Evolutionary conservation across 2,888 invertebrate genomes (phyloP), one percentile per base, ranked within the genome.

Genomic region (Lochmaea capreae): DNA sequence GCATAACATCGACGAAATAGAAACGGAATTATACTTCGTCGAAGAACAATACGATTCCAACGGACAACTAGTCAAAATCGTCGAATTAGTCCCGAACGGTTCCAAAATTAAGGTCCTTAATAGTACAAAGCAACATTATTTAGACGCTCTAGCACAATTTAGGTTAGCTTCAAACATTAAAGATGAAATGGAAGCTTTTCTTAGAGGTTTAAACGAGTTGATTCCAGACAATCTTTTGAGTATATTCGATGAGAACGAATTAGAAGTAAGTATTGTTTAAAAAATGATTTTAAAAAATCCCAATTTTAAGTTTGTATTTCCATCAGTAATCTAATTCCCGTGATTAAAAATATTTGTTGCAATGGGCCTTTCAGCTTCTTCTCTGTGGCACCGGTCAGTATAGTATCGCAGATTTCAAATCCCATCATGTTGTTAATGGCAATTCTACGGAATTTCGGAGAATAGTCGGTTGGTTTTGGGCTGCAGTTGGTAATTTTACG

Each of bases 231-330:
- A 96, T 88, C 90, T 97, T 81, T 90, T 98, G 76, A 95, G 96
- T 84, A 97, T 97, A 86, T 97, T 98, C 88, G 97, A 97, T 88
- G 97, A 97, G 88, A 96, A 97, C 88, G 97, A 98, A 88, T 90
- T 98, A 39, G 97, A 98, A 94, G 96, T 96, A 85, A 85, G 86
- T 82, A 59, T 63, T 65, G 72, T 42, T 63, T 57, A 49, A 1
- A n/a, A 10, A 11, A 26, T 69, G 33, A 12, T 42, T 42, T 59
- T 33, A 33, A 33, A 10, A 33, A n/a, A 2, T 59, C 3, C 9
- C 14, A 12, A 18, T 59, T 6, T 12, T 9, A 59, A n/a, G 1
- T 8, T 10, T n/a, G 0, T 14, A 16, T 54, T 54, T 54, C 1
- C 2, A 12, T 16, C 4, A 16, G 2, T 16, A 33, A 33, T 54